Conservation (phyloP, 2,888 invertebrate species). For the Oligia fasciuncula region DNA sequence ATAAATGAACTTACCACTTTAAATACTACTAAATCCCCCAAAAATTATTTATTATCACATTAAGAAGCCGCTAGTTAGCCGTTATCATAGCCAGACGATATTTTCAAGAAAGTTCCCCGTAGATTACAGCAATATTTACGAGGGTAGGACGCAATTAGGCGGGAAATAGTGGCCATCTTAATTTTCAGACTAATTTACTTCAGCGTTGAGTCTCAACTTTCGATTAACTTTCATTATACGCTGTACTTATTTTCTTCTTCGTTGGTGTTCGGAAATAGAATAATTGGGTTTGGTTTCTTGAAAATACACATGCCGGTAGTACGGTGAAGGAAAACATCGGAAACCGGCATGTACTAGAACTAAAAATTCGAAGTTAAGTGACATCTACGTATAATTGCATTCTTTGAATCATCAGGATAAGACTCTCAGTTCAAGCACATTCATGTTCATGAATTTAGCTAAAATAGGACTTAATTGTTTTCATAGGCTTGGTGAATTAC, state of each 20-base stretch:
- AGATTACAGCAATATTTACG: slow-evolving; percentile 62
- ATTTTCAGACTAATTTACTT: slow-evolving; percentile 65
- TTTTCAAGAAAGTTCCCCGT: slow-evolving; percentile 56
- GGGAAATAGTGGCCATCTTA: slow-evolving; percentile 63
- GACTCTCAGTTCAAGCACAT: no score
- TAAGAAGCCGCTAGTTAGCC: slow-evolving; percentile 18
- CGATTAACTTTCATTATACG: slow-evolving; percentile 59
- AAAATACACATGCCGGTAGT: background rate
- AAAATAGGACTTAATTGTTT: background rate
- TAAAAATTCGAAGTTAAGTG: background rate
- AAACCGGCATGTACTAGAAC: background rate
- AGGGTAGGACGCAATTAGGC: slow-evolving; percentile 60
- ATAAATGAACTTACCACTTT: background rate
- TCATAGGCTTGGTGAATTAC: background rate
- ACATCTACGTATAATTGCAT: background rate
- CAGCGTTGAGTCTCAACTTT: slow-evolving; percentile 55
- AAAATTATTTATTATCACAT: slow-evolving; percentile 38
- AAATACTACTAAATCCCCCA: background rate
- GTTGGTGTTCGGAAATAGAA: slow-evolving; percentile 25
- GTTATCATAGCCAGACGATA: slow-evolving; percentile 51
- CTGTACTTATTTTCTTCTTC: slow-evolving; percentile 53
- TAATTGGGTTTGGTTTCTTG: slow-evolving; percentile 5
- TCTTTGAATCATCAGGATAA: no score
- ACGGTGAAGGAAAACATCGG: background rate
- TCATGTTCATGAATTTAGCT: no score